Percentiles rank a stretch among this genome's conserved stretches.
Conservation (phyloP, 2,113 vertebrate genomes). For the Monarcha castaneiventris region DNA sequence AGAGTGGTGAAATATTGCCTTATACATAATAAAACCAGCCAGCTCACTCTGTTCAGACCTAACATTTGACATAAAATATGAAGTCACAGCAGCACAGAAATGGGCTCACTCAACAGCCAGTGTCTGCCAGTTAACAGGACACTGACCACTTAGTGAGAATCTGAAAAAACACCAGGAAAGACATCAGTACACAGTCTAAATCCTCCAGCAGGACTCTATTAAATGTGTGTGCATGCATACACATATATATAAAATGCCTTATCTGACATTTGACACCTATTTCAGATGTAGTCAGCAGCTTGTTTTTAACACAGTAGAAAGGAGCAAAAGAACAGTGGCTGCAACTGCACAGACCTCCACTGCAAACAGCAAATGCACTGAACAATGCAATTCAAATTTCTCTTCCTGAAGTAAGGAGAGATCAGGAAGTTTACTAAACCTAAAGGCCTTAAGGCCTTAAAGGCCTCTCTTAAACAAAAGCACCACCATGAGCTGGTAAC, state of each 20-base stretch:
- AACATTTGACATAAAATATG: neutral
- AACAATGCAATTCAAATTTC: neutral
- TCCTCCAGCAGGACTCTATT: neutral
- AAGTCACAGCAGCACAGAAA: neutral
- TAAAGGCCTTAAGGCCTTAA: neutral
- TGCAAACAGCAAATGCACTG: neutral
- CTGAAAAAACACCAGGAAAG: neutral
- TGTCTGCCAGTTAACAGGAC: neutral
- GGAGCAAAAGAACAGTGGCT: neutral
- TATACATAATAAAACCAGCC: neutral
- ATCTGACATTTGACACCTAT: neutral
- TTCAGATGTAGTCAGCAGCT: neutral
- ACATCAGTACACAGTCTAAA: neutral
- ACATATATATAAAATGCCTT: neutral
- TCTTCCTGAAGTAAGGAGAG: neutral
- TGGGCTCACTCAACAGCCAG: neutral
- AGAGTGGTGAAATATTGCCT: neutral
- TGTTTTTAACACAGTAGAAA: neutral
- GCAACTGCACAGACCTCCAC: neutral
- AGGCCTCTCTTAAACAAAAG: neutral
- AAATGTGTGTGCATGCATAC: rapidly evolving
- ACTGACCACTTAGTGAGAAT: neutral
- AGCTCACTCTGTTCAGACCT: neutral
- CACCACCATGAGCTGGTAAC: neutral
- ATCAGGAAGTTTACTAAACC: neutral